These are phyloP conservation scores for Pheosia gnoma DNA, from an alignment of 2,888 invertebrate genomes.

Conservation along the genomic window DNA sequence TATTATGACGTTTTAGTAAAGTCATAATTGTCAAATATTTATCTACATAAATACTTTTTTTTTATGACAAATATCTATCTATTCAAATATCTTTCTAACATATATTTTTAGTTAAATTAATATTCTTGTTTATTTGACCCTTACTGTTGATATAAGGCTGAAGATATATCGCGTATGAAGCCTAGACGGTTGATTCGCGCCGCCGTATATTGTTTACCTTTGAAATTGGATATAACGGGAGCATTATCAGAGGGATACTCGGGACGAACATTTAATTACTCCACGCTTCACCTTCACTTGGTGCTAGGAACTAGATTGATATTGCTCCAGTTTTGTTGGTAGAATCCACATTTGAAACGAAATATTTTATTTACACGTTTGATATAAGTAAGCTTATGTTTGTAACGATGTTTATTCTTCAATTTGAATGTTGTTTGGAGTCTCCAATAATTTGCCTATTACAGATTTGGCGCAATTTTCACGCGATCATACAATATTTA, in stretches of 20 bases:
- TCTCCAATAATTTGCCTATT: no score
- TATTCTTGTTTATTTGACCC: slow-evolving; percentile 43
- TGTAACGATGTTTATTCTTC: no score
- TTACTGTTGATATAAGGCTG: slow-evolving; percentile 28
- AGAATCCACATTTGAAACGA: slow-evolving; percentile 6
- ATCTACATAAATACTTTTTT: no score
- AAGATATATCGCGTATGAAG: slow-evolving; percentile 33
- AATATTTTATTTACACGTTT: no score
- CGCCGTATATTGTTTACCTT: slow-evolving; percentile 53
- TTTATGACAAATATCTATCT: background rate
- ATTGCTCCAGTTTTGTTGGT: background rate
- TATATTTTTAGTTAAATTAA: slow-evolving; percentile 36
- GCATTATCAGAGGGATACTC: slow-evolving; percentile 48
- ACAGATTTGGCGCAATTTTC: no score
- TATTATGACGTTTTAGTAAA: no score
- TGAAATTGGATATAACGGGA: slow-evolving; percentile 58
- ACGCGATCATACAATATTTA: no score
- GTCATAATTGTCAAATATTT: no score
- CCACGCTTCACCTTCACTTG: slow-evolving; percentile 23
- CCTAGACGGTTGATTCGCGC: slow-evolving; percentile 30
- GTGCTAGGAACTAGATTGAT: slow-evolving; percentile 11
- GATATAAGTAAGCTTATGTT: no score
- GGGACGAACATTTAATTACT: slow-evolving; percentile 54
- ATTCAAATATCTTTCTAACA: slow-evolving; percentile 14
- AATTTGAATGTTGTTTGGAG: no score